A percentile compares a stretch with the other conserved stretches of the same genome.
Conservation (phyloP, 2,888 invertebrate genomes). For the Metalampra italica region DNA sequence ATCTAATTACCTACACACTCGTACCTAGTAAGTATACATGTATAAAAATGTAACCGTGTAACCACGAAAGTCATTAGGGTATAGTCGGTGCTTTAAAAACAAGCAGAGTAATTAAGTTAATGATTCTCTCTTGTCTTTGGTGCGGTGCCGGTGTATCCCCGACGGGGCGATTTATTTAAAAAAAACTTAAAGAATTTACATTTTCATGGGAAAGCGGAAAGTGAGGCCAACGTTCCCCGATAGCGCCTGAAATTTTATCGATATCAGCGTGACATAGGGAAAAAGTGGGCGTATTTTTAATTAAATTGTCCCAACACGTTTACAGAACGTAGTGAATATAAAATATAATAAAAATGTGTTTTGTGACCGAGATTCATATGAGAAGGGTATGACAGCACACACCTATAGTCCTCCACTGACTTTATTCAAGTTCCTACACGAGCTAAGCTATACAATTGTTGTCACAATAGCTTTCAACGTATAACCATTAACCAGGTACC, state of each 20-base stretch:
- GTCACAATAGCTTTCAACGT: slow-evolving; percentile 30
- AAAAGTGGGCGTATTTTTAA: slow-evolving; percentile 29
- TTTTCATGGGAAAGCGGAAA: slow-evolving; percentile 24
- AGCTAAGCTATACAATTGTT: slow-evolving; percentile 43
- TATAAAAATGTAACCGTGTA: neutral
- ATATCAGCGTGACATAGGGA: slow-evolving; percentile 18
- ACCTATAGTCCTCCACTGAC: slow-evolving; percentile 42
- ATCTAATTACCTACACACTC: too few relatives aligned
- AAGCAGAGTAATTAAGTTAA: slow-evolving; percentile 41
- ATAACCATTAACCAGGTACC: neutral
- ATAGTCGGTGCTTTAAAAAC: slow-evolving; percentile 28
- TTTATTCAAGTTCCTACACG: slow-evolving; percentile 32
- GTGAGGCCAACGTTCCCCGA: slow-evolving; percentile 18
- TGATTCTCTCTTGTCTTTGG: slow-evolving; percentile 31
- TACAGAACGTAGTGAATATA: slow-evolving; percentile 19
- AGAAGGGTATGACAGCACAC: slow-evolving; percentile 58
- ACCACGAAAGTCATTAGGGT: slow-evolving; percentile 10
- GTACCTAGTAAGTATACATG: too few relatives aligned
- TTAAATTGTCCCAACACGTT: slow-evolving; percentile 28
- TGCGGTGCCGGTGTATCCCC: slow-evolving; percentile 22
- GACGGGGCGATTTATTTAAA: slow-evolving; percentile 28
- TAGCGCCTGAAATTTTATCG: slow-evolving; percentile 18
- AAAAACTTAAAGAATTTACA: slow-evolving; percentile 28
- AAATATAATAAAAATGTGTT: slow-evolving; percentile 13
- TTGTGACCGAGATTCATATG: slow-evolving; percentile 42